Percentiles rank a stretch among this genome's conserved stretches.
phyloP scores from a whole-genome alignment of 2,113 vertebrate genomes.

The Tauraco erythrolophus region DNA sequence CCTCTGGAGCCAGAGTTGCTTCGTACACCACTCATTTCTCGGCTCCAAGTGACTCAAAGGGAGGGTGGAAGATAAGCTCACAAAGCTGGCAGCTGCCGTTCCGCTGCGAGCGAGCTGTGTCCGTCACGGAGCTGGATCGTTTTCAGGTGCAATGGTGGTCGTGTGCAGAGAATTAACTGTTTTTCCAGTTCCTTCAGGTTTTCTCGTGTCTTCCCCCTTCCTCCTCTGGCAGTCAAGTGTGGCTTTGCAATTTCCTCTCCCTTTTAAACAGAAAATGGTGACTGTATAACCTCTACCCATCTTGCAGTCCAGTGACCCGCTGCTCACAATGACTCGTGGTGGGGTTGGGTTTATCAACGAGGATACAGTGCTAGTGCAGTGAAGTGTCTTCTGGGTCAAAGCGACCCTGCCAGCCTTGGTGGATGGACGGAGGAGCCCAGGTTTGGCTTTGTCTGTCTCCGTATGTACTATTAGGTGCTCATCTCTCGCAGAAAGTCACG shows the following conservation, averaged over 20 bases:
- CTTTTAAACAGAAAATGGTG: not conserved
- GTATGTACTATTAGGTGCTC: fast-evolving
- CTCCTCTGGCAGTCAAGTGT: not conserved
- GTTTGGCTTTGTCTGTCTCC: not conserved
- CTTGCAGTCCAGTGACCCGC: not conserved
- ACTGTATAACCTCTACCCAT: not conserved
- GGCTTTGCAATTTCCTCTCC: not conserved
- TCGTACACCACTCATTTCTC: not conserved
- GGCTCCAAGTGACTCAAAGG: not conserved
- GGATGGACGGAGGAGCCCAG: not conserved
- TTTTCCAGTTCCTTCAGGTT: not conserved
- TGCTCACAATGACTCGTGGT: fast-evolving
- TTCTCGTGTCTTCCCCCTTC: not conserved
- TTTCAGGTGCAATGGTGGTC: not conserved
- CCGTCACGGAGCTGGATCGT: not conserved
- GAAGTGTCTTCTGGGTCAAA: not conserved
- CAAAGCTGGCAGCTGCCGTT: not conserved
- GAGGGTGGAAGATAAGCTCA: not conserved
- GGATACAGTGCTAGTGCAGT: not conserved
- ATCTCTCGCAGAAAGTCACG: not conserved
- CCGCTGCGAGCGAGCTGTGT: not conserved
- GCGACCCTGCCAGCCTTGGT: not conserved
- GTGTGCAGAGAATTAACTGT: not conserved
- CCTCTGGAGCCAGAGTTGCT: slow-evolving; percentile 23
- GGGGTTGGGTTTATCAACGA: not conserved